Conservation (phyloP, 2,888 invertebrate species). For the Creontiades dilutus region DNA sequence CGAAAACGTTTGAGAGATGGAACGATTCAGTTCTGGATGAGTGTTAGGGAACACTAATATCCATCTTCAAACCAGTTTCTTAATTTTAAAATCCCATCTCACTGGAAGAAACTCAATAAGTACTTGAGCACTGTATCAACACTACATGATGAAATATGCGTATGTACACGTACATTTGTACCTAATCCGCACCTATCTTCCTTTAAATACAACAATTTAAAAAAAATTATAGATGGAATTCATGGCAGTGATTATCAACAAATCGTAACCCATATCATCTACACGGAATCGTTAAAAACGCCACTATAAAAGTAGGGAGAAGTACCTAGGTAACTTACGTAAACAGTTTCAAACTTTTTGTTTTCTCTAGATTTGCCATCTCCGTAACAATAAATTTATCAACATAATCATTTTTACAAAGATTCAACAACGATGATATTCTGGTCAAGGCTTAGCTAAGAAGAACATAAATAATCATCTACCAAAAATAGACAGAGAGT, state of each 20-base stretch:
- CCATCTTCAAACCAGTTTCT: too few species aligned
- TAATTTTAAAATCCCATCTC: too few species aligned
- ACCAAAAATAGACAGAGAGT: conserved; percentile 45
- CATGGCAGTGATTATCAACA: conserved; percentile 32
- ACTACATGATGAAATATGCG: conserved; percentile 8
- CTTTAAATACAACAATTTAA: background rate
- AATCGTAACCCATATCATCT: background rate
- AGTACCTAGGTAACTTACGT: too few species aligned
- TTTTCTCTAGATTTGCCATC: background rate
- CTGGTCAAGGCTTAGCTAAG: conserved; percentile 7
- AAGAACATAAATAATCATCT: background rate
- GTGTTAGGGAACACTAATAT: too few species aligned
- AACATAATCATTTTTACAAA: background rate
- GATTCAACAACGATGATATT: conserved; percentile 2
- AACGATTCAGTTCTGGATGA: too few species aligned
- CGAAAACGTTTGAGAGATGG: too few species aligned
- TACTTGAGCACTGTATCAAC: background rate
- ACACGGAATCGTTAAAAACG: background rate
- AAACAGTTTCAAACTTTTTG: too few species aligned
- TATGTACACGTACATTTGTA: background rate
- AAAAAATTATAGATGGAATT: conserved; percentile 34
- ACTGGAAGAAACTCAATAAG: background rate
- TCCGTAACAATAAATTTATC: background rate
- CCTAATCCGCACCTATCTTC: background rate
- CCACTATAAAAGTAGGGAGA: too few species aligned